Conservation (phyloP, 2,113 vertebrate species). For the Melanerpes formicivorus region DNA sequence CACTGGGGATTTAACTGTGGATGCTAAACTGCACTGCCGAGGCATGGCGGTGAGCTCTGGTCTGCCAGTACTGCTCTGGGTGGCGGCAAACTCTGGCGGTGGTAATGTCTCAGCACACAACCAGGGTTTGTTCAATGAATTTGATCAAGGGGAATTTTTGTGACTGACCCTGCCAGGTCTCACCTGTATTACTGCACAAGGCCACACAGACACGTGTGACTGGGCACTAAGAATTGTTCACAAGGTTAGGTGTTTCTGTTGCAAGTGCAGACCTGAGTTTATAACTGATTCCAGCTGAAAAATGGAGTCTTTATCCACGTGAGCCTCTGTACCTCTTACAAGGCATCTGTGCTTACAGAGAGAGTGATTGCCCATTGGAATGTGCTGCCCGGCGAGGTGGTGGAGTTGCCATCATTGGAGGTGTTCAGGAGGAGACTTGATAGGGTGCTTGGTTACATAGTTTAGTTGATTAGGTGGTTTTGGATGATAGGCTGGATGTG, state of each 20-base stretch:
- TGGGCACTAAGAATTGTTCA: not conserved
- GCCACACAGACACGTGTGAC: not conserved
- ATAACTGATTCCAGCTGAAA: not conserved
- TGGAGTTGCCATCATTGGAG: no score
- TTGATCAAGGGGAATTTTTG: not conserved
- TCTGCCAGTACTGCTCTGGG: not conserved
- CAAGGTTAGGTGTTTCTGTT: not conserved
- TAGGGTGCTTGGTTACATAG: no score
- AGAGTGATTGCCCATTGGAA: no score
- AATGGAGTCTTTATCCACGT: not conserved
- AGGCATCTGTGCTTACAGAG: not conserved
- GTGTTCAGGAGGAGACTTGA: no score
- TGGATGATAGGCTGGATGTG: no score
- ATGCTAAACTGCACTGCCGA: not conserved
- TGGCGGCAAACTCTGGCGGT: not conserved
- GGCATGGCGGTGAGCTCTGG: not conserved
- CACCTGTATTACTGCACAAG: fast-evolving
- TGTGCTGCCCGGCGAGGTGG: no score
- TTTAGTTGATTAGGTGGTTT: no score
- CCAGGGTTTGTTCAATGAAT: not conserved
- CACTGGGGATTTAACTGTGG: not conserved
- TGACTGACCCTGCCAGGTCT: not conserved
- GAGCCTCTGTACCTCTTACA: not conserved
- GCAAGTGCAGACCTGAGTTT: not conserved
- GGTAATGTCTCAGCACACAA: fast-evolving